A percentile compares a stretch with the other conserved stretches of the same genome.
phyloP scores from a whole-genome alignment of 1,140 invertebrate species.

The Drosophila watanabei region DNA sequence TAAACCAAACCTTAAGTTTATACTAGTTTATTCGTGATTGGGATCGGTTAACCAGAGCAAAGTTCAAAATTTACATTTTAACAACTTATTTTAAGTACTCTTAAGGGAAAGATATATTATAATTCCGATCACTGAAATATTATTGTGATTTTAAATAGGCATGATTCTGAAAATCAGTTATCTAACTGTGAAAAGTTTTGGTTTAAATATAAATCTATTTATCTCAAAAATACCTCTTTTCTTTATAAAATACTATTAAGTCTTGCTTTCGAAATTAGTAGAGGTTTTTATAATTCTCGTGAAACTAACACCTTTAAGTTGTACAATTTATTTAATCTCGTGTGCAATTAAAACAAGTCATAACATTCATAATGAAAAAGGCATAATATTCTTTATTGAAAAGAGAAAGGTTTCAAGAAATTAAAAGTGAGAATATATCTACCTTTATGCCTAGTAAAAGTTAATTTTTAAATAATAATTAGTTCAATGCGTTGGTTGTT shows the following conservation, averaged over 20 bases:
- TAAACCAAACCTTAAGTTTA: not conserved
- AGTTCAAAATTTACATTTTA: conserved; percentile 13
- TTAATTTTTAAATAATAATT: not conserved
- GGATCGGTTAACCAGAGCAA: not conserved
- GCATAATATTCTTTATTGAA: not conserved
- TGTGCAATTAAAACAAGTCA: not conserved
- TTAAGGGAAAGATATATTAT: not conserved
- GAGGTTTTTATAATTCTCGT: not conserved
- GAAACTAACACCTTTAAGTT: not conserved
- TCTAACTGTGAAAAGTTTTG: no score
- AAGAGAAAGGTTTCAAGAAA: not conserved
- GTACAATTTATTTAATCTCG: not conserved
- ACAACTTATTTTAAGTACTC: not conserved
- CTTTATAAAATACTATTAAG: not conserved
- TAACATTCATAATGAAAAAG: not conserved
- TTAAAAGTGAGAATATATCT: not conserved
- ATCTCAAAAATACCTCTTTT: no score
- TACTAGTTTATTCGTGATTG: conserved; percentile 20
- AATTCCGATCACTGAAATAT: not conserved
- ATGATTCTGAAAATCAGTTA: not conserved
- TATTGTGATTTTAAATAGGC: not conserved
- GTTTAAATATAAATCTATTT: not conserved
- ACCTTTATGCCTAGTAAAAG: not conserved
- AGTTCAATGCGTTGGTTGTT: not conserved
- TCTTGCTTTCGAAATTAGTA: not conserved